These are phyloP conservation scores for Lutjanus erythropterus DNA, from an alignment of 2,113 vertebrate species.

Conservation along the genomic window DNA sequence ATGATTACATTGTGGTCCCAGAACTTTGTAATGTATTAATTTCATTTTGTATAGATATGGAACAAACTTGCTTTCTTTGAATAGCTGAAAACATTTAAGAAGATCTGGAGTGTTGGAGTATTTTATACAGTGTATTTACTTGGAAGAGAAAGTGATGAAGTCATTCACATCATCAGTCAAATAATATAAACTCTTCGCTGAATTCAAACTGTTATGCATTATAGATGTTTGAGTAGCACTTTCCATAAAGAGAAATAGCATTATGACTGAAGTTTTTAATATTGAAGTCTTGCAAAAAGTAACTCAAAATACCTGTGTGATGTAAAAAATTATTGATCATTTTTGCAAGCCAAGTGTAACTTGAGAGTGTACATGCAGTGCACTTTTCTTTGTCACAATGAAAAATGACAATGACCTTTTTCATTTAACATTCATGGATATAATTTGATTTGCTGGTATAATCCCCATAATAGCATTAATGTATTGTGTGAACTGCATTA, in stretches of 20 bases:
- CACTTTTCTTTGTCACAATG: neutral
- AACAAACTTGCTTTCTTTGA: neutral
- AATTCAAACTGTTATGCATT: neutral
- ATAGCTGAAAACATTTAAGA: neutral
- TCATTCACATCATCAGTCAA: neutral
- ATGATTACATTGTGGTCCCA: conserved; percentile 19
- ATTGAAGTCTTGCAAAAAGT: neutral
- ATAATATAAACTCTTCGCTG: neutral
- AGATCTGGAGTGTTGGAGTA: neutral
- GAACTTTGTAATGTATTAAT: neutral
- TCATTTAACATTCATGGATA: conserved; percentile 24
- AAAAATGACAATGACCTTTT: conserved; percentile 28
- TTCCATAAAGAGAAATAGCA: neutral
- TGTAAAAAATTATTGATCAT: neutral
- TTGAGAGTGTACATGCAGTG: neutral
- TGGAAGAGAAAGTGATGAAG: neutral
- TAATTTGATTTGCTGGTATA: conserved; percentile 18
- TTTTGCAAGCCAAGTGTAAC: neutral
- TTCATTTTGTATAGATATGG: neutral
- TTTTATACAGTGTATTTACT: neutral
- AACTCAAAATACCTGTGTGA: neutral
- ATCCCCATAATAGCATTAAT: conserved; percentile 32
- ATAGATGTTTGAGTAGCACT: neutral
- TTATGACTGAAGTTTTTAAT: neutral
- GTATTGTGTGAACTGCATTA: neutral